A percentile compares a stretch with the other conserved stretches of the same genome.
phyloP scores from a whole-genome alignment of 2,113 vertebrate genomes.

The Bubo blakistoni region DNA sequence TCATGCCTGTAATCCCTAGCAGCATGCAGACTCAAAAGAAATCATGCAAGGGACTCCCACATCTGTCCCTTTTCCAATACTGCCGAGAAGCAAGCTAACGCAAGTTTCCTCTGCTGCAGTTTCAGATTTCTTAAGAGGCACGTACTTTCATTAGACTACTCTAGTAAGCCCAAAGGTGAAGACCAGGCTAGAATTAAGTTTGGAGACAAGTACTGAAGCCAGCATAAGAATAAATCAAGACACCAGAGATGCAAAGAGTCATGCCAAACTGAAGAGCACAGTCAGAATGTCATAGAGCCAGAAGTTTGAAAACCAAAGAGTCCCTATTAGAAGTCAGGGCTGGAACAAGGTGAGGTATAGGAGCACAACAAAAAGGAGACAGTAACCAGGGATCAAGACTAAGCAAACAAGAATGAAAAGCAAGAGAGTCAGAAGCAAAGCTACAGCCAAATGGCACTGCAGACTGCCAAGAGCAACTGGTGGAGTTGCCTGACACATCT shows the following conservation, averaged over 20 bases:
- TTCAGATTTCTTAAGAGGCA: background rate
- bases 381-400: constrained; percentile 36
- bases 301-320: background rate
- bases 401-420: constrained; percentile 54
- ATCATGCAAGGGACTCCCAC: background rate
- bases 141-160: background rate
- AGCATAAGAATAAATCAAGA: background rate
- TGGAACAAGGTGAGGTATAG: constrained; percentile 5
- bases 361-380: background rate
- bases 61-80: background rate
- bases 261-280: background rate
- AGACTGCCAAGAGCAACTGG: constrained; percentile 55
- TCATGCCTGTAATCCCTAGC: background rate
- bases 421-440: constrained; percentile 44
- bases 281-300: background rate
- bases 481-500: constrained; percentile 59
- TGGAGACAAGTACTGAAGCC: background rate
- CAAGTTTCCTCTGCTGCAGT: background rate
- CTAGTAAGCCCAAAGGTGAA: background rate
- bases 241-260: background rate
- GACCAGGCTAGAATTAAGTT: background rate
- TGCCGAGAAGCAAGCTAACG: background rate
- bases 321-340: background rate
- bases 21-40: background rate
- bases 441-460: constrained; percentile 36